Evolutionary conservation across 2,797 vertebrate species (phyloP), one percentile per base, ranked within the genome.

Genomic region (Rhinoraja longicauda): DNA sequence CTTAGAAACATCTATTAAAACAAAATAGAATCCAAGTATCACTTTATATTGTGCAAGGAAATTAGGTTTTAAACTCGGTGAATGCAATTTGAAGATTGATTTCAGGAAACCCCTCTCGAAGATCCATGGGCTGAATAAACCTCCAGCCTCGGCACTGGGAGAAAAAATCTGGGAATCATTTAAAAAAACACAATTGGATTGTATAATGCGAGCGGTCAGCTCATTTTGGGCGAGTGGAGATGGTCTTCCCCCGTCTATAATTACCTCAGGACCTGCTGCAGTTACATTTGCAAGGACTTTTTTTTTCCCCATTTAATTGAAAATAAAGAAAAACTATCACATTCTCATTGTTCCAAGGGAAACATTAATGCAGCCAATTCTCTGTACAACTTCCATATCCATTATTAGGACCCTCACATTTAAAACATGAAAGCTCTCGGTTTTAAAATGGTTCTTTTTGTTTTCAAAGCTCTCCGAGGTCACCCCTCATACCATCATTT

Each of bases 101-200:
- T 88, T 67, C 84, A 88, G 84, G 84, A 88, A 88, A 36, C 62
- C 77, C 15, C 8, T 45, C 59, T 88, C 4, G 64, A 88, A 67
- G 84, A 67, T 67, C 84, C 32, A 67, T 36, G 62, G 19, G 0
- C 9, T 15, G 59, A 86, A 86, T 86, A 86, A 62, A 86, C n/a
- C 62, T n/a, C 82, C 57, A 86, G 57, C 6, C 17, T 86, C 53
- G 67, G 59, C n/a, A 84, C 26, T 13, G n/a, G n/a, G 64, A 32
- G 59, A 84, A 36, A 88, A 88, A 88, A 67, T 88, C 84, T 88
- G 84, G 84, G 84, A 88, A 88, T 88, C 59, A 67, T 88, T 88
- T 32, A 3, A 64, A 32, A 73, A 73, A 73, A 88, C 53, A 84
- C 84, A 67, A 88, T 88, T 32, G 64, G 59, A 88, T 88, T 67